Percentiles rank a stretch among this genome's conserved stretches.
Conservation (phyloP, 2,797 vertebrate species). For the Glossophaga mutica region DNA sequence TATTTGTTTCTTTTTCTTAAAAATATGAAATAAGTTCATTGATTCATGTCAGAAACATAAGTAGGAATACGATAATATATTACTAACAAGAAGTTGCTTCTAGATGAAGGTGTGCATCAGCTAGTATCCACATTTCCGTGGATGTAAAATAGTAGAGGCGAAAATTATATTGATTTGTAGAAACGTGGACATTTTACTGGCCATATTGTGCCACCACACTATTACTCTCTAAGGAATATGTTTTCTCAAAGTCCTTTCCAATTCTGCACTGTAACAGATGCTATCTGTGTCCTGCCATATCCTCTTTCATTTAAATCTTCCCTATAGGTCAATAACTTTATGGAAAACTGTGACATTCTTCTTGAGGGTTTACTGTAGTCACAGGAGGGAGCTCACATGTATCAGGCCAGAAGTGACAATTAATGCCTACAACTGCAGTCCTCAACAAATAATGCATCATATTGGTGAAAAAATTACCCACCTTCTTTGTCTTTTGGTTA, state of each 20-base stretch:
- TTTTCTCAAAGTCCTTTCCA: not conserved
- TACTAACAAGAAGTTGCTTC: not conserved
- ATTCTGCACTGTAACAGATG: not conserved
- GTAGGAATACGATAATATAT: not conserved
- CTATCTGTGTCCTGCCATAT: not conserved
- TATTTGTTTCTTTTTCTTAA: not conserved
- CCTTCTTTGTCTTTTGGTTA: not conserved
- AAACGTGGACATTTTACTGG: conserved; percentile 5
- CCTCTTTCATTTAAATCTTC: not conserved
- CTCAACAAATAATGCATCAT: not conserved
- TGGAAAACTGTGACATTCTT: not conserved
- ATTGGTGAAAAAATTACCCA: not conserved
- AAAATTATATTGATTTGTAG: not conserved
- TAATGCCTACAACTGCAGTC: not conserved
- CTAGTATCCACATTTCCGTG: not conserved
- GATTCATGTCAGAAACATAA: not conserved
- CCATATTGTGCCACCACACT: not conserved
- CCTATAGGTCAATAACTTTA: not conserved
- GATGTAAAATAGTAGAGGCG: not conserved
- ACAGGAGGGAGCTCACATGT: not conserved
- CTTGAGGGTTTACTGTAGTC: not conserved
- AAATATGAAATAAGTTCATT: not conserved
- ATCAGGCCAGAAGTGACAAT: not conserved
- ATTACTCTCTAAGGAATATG: not conserved
- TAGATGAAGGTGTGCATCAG: not conserved